phyloP scores from a whole-genome alignment of 2,888 invertebrate species.

The Epirrhoe tristata region DNA sequence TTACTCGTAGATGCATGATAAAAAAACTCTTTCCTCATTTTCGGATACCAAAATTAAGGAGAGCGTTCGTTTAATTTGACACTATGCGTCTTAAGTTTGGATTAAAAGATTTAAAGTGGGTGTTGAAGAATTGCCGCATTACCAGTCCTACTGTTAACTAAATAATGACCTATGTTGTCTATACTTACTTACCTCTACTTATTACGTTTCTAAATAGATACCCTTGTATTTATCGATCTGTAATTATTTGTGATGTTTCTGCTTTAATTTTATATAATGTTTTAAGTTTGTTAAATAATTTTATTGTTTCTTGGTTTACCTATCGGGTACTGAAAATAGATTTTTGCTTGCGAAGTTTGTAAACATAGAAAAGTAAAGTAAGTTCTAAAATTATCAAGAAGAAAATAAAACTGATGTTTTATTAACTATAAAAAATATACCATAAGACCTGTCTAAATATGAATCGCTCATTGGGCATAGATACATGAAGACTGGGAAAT shows the following conservation, averaged over 20 bases:
- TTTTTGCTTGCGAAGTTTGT: conserved; percentile 2
- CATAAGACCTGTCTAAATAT: too few species aligned
- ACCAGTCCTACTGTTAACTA: background rate
- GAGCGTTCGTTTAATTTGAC: too few species aligned
- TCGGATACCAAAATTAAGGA: too few species aligned
- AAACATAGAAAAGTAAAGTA: background rate
- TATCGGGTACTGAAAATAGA: conserved; percentile 2
- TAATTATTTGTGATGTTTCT: conserved; percentile 12
- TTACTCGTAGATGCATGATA: too few species aligned
- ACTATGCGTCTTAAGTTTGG: too few species aligned
- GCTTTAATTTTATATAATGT: conserved; percentile 7
- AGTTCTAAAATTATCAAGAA: background rate
- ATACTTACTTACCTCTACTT: background rate
- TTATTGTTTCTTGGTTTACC: conserved; percentile 12
- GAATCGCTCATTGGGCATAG: too few species aligned
- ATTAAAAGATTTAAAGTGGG: too few species aligned
- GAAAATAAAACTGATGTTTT: background rate
- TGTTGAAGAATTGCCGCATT: too few species aligned
- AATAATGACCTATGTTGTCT: background rate
- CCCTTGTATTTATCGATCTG: conserved; percentile 16
- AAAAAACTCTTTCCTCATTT: too few species aligned
- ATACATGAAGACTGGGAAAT: too few species aligned
- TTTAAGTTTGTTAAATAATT: conserved; percentile 5
- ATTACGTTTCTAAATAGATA: background rate
- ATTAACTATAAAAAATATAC: background rate